Percentiles rank a stretch among this genome's conserved stretches.
Conservation (phyloP, 64 coral and sea anemone genomes). For the Hydrozoanthus tunicans region DNA sequence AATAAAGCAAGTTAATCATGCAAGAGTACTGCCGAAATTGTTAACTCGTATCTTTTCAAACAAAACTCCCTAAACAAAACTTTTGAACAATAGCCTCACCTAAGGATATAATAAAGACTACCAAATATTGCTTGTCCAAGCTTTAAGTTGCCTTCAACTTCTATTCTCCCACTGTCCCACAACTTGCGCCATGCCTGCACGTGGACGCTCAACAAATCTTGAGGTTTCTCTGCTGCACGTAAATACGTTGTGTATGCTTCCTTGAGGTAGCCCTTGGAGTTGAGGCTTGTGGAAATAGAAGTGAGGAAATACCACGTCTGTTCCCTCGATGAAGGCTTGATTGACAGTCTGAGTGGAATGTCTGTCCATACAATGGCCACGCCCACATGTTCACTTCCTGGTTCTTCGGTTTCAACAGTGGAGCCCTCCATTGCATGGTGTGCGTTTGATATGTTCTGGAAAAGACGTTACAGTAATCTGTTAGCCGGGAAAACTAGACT, state of each 20-base stretch:
- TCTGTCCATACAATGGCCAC: conserved; percentile 86
- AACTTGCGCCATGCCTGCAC: conserved; percentile 72
- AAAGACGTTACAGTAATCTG: neutral
- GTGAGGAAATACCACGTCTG: conserved; percentile 87
- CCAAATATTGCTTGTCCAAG: conserved; percentile 81
- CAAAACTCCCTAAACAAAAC: neutral
- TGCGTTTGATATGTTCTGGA: neutral
- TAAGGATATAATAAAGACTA: conserved; percentile 94
- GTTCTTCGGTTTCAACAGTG: conserved; percentile 82
- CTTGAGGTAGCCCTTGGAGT: conserved; percentile 62
- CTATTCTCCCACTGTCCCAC: conserved; percentile 75
- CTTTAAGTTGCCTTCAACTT: conserved; percentile 78
- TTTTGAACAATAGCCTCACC: conserved; percentile 21
- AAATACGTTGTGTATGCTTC: conserved; percentile 62
- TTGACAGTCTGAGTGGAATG: conserved; percentile 51
- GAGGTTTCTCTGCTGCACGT: conserved; percentile 38
- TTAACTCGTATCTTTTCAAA: neutral
- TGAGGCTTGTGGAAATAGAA: conserved; percentile 78
- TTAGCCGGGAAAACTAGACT: neutral
- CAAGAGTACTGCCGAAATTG: neutral
- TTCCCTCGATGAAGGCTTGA: conserved; percentile 14
- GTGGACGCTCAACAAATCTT: conserved; percentile 65
- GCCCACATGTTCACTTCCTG: conserved; percentile 63
- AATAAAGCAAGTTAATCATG: neutral
- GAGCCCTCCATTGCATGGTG: conserved; percentile 67